Base-by-base conservation (phyloP, 2,888 invertebrate genomes). In the Micoletzkya japonica region DNA sequence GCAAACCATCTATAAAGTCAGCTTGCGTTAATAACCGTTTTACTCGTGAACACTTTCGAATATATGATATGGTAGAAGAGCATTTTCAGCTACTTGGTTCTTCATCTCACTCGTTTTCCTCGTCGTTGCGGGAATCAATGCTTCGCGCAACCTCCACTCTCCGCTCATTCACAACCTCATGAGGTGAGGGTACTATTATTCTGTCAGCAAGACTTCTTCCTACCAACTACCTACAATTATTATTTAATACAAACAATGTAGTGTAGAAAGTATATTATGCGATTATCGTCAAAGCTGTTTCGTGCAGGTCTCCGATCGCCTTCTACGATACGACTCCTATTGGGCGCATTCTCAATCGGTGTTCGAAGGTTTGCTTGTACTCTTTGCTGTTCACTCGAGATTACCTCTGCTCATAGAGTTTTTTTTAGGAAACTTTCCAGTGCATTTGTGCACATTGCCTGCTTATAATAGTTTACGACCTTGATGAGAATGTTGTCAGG, bases 291-390 rank as follows among this genome's bases (percentile, higher is more conserved):
- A 26, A 17, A 54, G 24, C 10, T 24, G 10, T 26, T 30, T 58
- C 20, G n/a, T 71, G 86, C n/a, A 81, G 81, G 17, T 81, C 82
- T 80, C 78, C 85, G 66, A 80, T 86, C 85, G 75, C 82, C 4
- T 87, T 87, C 77, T 87, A 85, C 72, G 87, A 87, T 73, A 81
- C 82, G 17, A 87, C 86, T 3, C 87, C 87, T 2, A 73, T 83
- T 14, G 88, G 88, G 26, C 78, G 87, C 37, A 83, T 88, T 64
- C 73, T 88, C 72, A 88, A 88, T 76, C 80, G 87, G 59, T 79
- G 78, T 58, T 79, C 82, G 3, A 83, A 85, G 68, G 82, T 79
- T 39, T 56, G 56, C 10, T 24, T 10, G 20, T 44, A 44, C 44
- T 20, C 10, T 44, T 17, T 10, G 7, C 56, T 24, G 10, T 54